Conservation (phyloP, 2,113 vertebrate species). For the Cathartes aura region DNA sequence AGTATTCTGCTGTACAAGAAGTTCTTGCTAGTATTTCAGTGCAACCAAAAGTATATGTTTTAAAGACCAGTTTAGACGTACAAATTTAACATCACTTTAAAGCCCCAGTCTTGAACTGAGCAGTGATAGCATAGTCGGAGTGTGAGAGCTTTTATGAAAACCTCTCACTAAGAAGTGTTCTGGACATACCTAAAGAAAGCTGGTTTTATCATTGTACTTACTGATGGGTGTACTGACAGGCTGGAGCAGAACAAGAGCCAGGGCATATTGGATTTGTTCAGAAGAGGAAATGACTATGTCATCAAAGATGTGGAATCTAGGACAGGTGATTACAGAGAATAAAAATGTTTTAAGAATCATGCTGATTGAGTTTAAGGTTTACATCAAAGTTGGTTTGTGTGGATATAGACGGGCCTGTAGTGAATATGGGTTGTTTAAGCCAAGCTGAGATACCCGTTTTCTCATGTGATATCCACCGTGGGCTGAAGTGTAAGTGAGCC, state of each 20-base stretch:
- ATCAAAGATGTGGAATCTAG: neutral
- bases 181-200: neutral
- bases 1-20: neutral
- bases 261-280: neutral
- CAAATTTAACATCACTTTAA: neutral
- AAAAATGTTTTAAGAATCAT: neutral
- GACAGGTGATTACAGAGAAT: neutral
- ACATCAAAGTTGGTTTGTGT: neutral
- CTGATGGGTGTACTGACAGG: neutral
- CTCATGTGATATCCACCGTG: neutral
- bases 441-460: neutral
- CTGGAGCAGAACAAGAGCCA: neutral
- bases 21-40: neutral
- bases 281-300: neutral
- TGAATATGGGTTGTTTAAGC: neutral
- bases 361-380: neutral
- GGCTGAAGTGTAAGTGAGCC: neutral
- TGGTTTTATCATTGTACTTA: neutral
- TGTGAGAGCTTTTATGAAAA: neutral
- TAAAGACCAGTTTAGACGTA: neutral
- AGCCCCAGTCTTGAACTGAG: neutral
- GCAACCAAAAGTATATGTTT: neutral
- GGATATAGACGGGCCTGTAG: neutral
- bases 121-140: neutral
- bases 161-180: neutral